A percentile compares a stretch with the other conserved stretches of the same genome.
Conservation (phyloP, 2,888 invertebrate species). For the Oligia fasciuncula region DNA sequence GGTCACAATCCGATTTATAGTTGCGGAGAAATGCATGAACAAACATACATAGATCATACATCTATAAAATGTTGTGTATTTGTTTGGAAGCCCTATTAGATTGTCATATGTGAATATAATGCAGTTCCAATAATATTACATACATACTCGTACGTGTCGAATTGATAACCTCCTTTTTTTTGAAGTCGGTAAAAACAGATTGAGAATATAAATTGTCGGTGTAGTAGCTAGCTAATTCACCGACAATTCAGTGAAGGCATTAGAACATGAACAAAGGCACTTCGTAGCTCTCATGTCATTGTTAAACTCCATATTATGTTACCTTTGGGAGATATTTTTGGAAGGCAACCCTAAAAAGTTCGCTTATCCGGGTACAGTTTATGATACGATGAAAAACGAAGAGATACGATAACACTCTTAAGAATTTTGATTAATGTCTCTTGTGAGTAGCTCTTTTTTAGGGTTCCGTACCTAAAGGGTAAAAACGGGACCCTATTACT, state of each 20-base stretch:
- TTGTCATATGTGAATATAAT: no score
- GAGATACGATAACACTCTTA: slow-evolving; percentile 1
- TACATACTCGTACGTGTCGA: no score
- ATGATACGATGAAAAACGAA: slow-evolving; percentile 1
- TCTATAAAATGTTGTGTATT: no score
- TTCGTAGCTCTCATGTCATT: neutral
- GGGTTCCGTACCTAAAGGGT: no score
- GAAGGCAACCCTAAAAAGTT: neutral
- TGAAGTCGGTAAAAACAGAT: neutral
- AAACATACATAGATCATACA: no score
- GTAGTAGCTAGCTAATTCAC: neutral
- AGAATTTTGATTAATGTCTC: neutral
- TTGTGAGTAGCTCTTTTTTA: neutral
- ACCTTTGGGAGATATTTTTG: neutral
- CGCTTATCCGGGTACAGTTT: neutral
- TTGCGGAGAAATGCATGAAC: no score
- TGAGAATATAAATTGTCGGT: neutral
- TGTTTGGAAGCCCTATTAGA: no score
- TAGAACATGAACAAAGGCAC: neutral
- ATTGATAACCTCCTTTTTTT: no score
- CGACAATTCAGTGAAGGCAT: neutral
- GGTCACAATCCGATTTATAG: no score
- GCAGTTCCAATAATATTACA: no score
- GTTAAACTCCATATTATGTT: neutral
- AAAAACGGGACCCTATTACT: no score